phyloP scores from a whole-genome alignment of 2,113 vertebrate genomes.

The Colius striatus region DNA sequence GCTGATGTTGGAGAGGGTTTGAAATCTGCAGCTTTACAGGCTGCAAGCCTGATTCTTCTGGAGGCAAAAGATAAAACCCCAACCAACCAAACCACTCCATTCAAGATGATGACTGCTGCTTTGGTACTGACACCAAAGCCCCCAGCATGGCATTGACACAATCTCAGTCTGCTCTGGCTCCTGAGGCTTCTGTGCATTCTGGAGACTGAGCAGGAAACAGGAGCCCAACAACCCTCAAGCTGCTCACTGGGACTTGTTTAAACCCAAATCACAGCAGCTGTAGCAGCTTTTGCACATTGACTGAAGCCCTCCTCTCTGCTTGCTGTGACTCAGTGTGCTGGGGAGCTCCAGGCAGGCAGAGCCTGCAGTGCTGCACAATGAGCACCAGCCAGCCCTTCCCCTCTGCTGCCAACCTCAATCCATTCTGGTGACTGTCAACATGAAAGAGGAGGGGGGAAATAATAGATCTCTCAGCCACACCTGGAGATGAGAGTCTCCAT shows the following conservation, averaged over 20 bases:
- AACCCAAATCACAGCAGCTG: conserved; percentile 13
- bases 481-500: neutral
- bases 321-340: neutral
- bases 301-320: neutral
- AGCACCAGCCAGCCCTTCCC: neutral
- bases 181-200: neutral
- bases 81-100: neutral
- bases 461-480: neutral
- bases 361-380: neutral
- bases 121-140: neutral
- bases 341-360: neutral
- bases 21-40: neutral
- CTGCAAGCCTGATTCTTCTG: neutral
- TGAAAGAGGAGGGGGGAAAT: neutral
- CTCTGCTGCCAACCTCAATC: neutral
- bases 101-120: neutral
- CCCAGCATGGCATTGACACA: neutral
- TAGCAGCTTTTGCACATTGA: neutral
- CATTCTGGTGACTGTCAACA: neutral
- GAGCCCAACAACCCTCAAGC: conserved; percentile 8
- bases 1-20: neutral
- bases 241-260: conserved; percentile 22
- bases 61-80: neutral
- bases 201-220: conserved; percentile 1
- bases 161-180: neutral